Base-by-base conservation (phyloP, 1,140 invertebrate species). In the Leptopilina clavipes region DNA sequence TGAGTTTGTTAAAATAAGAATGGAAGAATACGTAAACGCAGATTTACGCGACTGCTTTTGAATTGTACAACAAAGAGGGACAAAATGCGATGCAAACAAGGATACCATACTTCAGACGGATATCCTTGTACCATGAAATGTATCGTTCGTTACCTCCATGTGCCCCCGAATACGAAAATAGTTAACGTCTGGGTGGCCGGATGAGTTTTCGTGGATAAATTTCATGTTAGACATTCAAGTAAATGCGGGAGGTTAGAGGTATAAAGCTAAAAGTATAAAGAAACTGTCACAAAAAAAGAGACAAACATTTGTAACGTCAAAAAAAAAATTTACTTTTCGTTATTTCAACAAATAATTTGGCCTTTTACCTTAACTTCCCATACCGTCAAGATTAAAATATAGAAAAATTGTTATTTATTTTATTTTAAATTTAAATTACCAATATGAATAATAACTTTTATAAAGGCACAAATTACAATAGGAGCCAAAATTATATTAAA, bases 41-140 rank as follows among this genome's bases (percentile, higher is more conserved):
- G 76, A 80, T 83, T 80, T 31, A 31, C 1, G 25, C 1, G 77
- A 80, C 78, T 76, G 37, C 73, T 48, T 18, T 72, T 70, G 48
- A 43, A 75, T 75, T 59, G 40, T 71, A 54, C n/a, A 78, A 80
- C 74, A 72, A 76, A 59, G 73, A 70, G 43, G 25, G 18, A 37
- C n/a, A 56, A 52, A 75, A n/a, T 59, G 19, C 19, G 8, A 22
- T 11, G 12, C 9, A 22, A 25, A 12, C 54, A 59, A 59, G 56
- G 56, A 59, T 59, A 59, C 19, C 22, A 14, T 59, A 59, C 54
- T 59, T 59, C 9, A 25, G 56, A 14, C 14, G 45, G 45, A 48
- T 59, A 59, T 59, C 56, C 56, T 59, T 59, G 56, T 25, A 11
- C 11, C 56, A 59, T 14, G 22, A 59, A 59, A 25, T 6, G 56